Evolutionary conservation across 2,888 invertebrate genomes (phyloP), one percentile per base, ranked within the genome.

Genomic region (Lasius fuliginosus): DNA sequence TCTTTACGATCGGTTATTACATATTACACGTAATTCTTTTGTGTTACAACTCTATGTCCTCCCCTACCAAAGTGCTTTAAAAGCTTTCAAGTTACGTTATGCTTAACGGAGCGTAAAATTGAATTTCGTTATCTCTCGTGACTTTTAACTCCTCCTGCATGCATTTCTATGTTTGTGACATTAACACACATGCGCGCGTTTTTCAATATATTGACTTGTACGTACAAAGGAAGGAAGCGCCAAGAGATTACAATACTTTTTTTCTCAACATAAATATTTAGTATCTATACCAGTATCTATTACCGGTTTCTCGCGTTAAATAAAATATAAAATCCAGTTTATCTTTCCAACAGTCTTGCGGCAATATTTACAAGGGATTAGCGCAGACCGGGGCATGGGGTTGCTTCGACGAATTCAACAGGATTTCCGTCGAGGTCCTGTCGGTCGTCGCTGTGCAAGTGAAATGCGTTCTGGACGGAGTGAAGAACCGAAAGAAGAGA

Each of bases 321-420:
- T 36, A 5, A 0, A 71, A 58, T 3, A 58, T 62, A 73, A 82
- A 46, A 71, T 71, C 81, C 30, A 36, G 67, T 73, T 42, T 73
- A 40, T 75, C 12, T 33, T n/a, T 84, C 86, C 4, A 23, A 23
- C 85, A 96, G 96, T 98, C 98, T 1, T 97, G 98, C 90, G 99
- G 98, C 40, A 98, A 98, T 94, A 99, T 99, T 95, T 99, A 98
- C 95, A 99, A 99, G 95, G 99, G 98, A n/a, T 95, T 99, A 76
- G 97, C 98, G 1, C 99, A 99, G 95, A 98, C 99, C 27, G 99
- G 99, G 0, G 98, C 98, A 12, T 99, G 99, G 99, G 99, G 99
- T 49, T 99, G 99, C 94, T 99, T 99, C 94, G 99, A 99, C 94
- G 99, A 99, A 95, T 99, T 99, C 95, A 99, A 99, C 95, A 96